Conservation (phyloP, 1,140 invertebrate genomes). For the Anthonomus grandis region DNA sequence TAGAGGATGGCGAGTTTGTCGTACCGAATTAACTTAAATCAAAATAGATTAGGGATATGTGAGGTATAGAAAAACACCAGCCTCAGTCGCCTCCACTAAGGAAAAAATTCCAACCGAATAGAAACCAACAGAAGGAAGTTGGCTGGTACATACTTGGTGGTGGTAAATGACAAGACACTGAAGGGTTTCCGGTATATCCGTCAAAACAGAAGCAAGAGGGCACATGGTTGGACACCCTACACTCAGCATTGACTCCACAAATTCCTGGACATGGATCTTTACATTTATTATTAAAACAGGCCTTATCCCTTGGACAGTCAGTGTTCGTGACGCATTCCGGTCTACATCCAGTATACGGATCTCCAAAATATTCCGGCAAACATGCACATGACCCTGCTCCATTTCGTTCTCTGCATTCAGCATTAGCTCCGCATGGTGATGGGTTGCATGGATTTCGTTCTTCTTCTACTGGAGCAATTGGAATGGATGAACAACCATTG, state of each 20-base stretch:
- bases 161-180: slow-evolving; percentile 58
- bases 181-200: slow-evolving; percentile 66
- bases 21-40: no score
- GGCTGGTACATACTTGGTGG: slow-evolving; percentile 50
- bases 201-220: slow-evolving; percentile 64
- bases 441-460: slow-evolving; percentile 58
- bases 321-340: slow-evolving; percentile 69
- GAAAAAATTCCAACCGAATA: neutral
- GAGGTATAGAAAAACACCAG: no score
- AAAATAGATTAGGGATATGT: no score
- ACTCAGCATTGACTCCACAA: slow-evolving; percentile 74
- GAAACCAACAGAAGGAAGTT: neutral
- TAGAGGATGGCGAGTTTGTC: no score
- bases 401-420: slow-evolving; percentile 62
- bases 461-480: slow-evolving; percentile 25
- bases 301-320: slow-evolving; percentile 64
- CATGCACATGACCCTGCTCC: slow-evolving; percentile 70
- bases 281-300: slow-evolving; percentile 68
- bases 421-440: slow-evolving; percentile 70
- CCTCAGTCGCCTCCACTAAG: no score
- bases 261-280: slow-evolving; percentile 67
- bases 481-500: slow-evolving; percentile 55
- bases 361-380: slow-evolving; percentile 66
- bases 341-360: slow-evolving; percentile 66
- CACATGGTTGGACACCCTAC: slow-evolving; percentile 73